Conservation (phyloP, 1,140 invertebrate genomes). For the Heliconius nattereri region DNA sequence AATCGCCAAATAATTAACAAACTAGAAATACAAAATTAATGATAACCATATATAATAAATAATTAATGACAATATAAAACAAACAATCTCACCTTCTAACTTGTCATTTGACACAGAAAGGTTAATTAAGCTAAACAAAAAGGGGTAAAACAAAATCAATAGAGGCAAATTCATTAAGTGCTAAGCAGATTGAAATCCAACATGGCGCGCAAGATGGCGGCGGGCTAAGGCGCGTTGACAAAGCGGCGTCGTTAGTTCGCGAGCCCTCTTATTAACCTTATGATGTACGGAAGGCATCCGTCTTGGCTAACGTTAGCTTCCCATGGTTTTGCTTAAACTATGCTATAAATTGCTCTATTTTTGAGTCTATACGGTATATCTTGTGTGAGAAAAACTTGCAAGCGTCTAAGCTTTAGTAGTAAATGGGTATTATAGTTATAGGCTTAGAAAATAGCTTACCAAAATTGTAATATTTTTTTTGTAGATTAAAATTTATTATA, state of each 20-base stretch:
- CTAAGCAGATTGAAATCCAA: constrained; percentile 80
- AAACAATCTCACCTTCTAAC: constrained; percentile 26
- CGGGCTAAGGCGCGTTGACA: constrained; percentile 77
- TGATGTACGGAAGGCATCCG: constrained; percentile 76
- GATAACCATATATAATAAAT: neutral
- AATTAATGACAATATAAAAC: constrained; percentile 29
- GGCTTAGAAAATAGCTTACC: neutral
- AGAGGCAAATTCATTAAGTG: constrained; percentile 80
- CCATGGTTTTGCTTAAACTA: constrained; percentile 36
- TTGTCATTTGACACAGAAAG: constrained; percentile 60
- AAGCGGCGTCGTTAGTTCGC: constrained; percentile 76
- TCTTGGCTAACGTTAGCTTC: constrained; percentile 52
- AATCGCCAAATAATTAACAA: no score
- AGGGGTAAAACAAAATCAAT: constrained; percentile 81
- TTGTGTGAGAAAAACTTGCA: neutral
- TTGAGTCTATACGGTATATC: neutral
- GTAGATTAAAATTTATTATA: no score
- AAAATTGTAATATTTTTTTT: no score
- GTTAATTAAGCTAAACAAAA: constrained; percentile 81
- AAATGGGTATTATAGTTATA: neutral
- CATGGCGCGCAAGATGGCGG: constrained; percentile 77
- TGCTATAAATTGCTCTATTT: constrained; percentile 24
- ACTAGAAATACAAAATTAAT: neutral
- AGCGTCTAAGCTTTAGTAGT: neutral
- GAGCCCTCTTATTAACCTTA: constrained; percentile 80